Percentiles rank a stretch among this genome's conserved stretches.
Evolutionary conservation across 2,797 vertebrate genomes (phyloP).

Genomic region (Neosilurus hyrtlii): DNA sequence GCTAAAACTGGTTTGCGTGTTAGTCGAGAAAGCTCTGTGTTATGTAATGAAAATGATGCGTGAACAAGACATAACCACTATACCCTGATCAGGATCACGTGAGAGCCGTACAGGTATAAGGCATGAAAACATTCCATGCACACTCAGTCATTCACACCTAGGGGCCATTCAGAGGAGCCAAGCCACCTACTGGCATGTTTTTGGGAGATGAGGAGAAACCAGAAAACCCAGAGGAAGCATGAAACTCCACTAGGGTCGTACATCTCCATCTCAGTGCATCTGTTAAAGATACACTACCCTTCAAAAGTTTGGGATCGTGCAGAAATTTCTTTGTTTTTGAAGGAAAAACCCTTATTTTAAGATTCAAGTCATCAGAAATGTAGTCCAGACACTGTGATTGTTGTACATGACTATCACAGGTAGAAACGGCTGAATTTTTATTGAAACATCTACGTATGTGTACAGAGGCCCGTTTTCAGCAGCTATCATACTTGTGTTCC

Average conservation of each 20-base stretch:
- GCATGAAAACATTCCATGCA: background rate
- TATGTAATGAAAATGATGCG: background rate
- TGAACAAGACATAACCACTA: background rate
- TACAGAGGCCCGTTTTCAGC: too few species aligned
- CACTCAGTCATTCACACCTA: background rate
- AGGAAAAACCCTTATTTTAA: too few species aligned
- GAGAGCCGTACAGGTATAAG: background rate
- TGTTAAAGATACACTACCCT: too few species aligned
- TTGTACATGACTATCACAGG: too few species aligned
- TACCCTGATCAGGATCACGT: background rate
- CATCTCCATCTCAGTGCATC: too few species aligned
- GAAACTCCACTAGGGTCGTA: background rate
- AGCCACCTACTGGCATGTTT: background rate
- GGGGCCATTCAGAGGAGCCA: background rate
- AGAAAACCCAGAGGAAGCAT: background rate
- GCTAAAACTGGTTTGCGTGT: slow-evolving; percentile 9
- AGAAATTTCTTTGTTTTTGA: too few species aligned
- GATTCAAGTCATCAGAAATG: too few species aligned
- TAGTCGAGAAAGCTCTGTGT: background rate
- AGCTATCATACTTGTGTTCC: too few species aligned
- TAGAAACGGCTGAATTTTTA: too few species aligned
- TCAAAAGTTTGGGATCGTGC: too few species aligned
- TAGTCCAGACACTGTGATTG: too few species aligned
- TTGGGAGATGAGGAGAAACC: background rate
- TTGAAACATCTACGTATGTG: too few species aligned